Base-by-base conservation (phyloP, 2,113 vertebrate genomes). In the Anarrhichthys ocellatus region DNA sequence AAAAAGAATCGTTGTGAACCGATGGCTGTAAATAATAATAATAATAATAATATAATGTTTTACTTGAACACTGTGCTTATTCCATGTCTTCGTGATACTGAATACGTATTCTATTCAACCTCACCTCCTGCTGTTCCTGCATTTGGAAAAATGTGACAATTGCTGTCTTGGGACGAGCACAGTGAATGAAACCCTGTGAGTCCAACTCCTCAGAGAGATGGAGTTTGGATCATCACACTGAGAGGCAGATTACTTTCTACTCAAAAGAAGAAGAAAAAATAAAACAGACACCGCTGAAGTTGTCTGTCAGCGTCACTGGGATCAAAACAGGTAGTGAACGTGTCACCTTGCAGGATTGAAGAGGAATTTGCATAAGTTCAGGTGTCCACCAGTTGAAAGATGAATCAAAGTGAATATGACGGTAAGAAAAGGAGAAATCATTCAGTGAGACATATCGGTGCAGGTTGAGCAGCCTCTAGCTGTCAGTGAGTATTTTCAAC, bases 291-390 rank as follows among this genome's bases (percentile, higher is more conserved):
- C 17, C 36, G 18, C 5, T 59, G 67, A 58, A 62, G 56, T 73
- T 58, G 34, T 81, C 46, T 82, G 72, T 76, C 40, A 73, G 68
- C 75, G 64, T 6, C 4, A 56, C n/a, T 20, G 36, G 52, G 65
- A 88, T 74, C 59, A 82, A 75, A 85, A 67, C 62, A 50, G 58
- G 24, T 22, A 71, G 36, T 48, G 14, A 76, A 72, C 42, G 38
- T 79, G 82, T 81, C 82, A 75, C 74, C 64, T 56, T 1, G 9
- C 27, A 48, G 78, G 34, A 81, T 61, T 70, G 54, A 85, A 82
- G 61, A 71, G 7, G 54, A 24, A 80, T 88, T 44, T 72, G 59
- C 78, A 76, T 62, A 38, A 61, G 11, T 81, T 76, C 71, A 69
- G 18, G 66, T 82, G 63, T 85, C 83, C 73, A 69, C 38, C 36